phyloP scores from a whole-genome alignment of 2,888 invertebrate genomes.

The Acanthacorydalis orientalis region DNA sequence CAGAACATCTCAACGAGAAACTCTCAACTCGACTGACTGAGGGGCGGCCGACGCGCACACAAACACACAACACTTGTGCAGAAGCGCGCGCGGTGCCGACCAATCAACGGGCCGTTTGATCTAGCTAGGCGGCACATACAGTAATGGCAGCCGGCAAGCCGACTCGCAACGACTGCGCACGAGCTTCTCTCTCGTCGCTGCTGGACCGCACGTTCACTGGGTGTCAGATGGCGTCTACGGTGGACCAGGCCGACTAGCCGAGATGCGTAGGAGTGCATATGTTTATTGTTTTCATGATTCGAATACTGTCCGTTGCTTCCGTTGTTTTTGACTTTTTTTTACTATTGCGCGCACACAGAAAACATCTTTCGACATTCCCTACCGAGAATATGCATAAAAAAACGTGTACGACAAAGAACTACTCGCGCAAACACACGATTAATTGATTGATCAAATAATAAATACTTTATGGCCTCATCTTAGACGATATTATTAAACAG shows the following conservation, averaged over 20 bases:
- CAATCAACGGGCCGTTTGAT: constrained; percentile 25
- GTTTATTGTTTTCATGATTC: no score
- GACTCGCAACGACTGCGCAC: constrained; percentile 49
- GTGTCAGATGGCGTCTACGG: no score
- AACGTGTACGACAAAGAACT: not conserved
- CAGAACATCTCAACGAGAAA: not conserved
- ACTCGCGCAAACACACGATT: not conserved
- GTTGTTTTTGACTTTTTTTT: no score
- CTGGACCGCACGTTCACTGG: no score
- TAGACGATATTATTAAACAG: no score
- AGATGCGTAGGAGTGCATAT: no score
- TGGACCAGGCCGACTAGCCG: no score
- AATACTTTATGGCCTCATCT: no score
- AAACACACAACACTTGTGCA: constrained; percentile 5
- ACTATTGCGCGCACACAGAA: no score
- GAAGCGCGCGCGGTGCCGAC: constrained; percentile 16
- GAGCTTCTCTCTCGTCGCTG: constrained; percentile 15
- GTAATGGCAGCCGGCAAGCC: constrained; percentile 41
- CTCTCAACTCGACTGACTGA: constrained; percentile 4
- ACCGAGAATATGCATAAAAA: not conserved
- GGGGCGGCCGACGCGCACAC: constrained; percentile 4
- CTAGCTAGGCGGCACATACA: constrained; percentile 27
- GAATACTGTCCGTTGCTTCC: no score
- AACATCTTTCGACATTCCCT: not conserved
- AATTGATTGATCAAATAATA: no score